phyloP scores from a whole-genome alignment of 2,888 invertebrate species.

The Choreutis nemorana region DNA sequence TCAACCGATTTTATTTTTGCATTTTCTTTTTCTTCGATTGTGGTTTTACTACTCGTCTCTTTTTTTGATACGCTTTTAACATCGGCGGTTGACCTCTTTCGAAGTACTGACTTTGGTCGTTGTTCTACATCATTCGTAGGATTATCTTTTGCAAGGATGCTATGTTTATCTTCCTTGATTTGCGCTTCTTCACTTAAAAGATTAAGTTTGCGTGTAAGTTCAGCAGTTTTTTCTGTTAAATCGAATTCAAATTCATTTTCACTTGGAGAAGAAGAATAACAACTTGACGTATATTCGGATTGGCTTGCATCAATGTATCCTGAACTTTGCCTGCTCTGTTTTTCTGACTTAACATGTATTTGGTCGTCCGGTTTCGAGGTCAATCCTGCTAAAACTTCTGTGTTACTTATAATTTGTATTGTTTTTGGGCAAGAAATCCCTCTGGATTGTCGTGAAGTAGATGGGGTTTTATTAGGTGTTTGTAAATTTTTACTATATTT shows the following conservation, averaged over 20 bases:
- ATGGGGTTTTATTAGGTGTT: constrained; percentile 60
- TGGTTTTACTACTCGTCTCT: constrained; percentile 15
- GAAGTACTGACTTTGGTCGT: constrained; percentile 27
- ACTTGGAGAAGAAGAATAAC: constrained; percentile 58
- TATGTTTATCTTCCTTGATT: constrained; percentile 29
- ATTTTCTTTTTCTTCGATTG: constrained; percentile 22
- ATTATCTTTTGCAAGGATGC: constrained; percentile 27
- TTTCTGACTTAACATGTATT: constrained; percentile 31
- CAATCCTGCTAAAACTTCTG: constrained; percentile 61
- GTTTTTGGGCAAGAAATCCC: constrained; percentile 62
- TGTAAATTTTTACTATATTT: constrained; percentile 51
- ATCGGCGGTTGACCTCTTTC: constrained; percentile 34
- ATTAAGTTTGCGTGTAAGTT: constrained; percentile 48
- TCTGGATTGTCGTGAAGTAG: constrained; percentile 34
- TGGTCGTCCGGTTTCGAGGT: constrained; percentile 40
- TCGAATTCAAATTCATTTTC: constrained; percentile 62
- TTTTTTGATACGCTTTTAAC: constrained; percentile 20
- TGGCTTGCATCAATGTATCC: constrained; percentile 61
- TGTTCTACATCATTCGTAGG: constrained; percentile 16
- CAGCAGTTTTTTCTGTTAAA: constrained; percentile 50
- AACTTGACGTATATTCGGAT: constrained; percentile 60
- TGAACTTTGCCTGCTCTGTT: constrained; percentile 44
- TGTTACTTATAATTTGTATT: constrained; percentile 56
- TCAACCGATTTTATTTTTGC: constrained; percentile 15
- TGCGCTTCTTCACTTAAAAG: constrained; percentile 46